Evolutionary conservation across 2,888 invertebrate species (phyloP).

Genomic region (Amiota minor): DNA sequence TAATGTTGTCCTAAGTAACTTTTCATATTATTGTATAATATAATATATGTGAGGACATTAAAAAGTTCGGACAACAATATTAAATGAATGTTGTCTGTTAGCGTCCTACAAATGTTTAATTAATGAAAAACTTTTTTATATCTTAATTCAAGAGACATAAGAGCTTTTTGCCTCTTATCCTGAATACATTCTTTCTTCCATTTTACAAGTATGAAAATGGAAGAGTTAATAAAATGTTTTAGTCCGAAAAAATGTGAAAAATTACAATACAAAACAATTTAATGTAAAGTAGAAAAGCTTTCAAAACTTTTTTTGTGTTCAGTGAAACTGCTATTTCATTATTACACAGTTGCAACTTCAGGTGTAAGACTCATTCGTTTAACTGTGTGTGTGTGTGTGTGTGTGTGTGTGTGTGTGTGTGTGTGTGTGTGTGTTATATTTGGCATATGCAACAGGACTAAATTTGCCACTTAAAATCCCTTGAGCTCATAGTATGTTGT

Average conservation of each 20-base stretch:
- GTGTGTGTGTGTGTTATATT: too few species aligned
- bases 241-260: constrained; percentile 15
- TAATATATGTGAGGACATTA: too few species aligned
- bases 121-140: constrained; percentile 50
- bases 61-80: too few species aligned
- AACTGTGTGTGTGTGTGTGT: background rate
- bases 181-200: too few species aligned
- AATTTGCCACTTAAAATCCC: background rate
- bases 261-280: constrained; percentile 27
- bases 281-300: constrained; percentile 53
- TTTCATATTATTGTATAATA: too few species aligned
- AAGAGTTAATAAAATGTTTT: background rate
- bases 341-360: background rate
- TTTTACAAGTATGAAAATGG: background rate
- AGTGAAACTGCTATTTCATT: background rate
- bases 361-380: background rate
- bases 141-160: constrained; percentile 1
- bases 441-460: background rate
- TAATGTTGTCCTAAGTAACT: constrained; percentile 13
- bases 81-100: constrained; percentile 23
- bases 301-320: constrained; percentile 54
- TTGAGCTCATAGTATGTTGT: too few species aligned
- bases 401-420: background rate
- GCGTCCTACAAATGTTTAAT: constrained; percentile 47
- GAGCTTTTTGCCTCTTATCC: too few species aligned